Base-by-base conservation (phyloP, 2,888 invertebrate genomes). In the Hofmannophila pseudospretella region DNA sequence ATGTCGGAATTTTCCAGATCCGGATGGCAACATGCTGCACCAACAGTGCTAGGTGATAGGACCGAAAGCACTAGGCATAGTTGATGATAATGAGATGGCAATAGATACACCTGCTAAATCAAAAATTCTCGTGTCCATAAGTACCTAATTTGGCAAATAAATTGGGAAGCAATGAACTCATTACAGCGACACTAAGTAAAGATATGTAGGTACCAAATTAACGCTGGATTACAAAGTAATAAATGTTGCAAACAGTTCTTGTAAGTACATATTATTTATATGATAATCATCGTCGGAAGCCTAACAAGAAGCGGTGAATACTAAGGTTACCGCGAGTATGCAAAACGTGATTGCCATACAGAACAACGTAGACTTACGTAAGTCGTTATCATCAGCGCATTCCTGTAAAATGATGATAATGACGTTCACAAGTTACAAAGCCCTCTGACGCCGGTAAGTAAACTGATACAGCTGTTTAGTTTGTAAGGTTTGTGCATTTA, bases 281-380 rank as follows among this genome's bases (percentile, higher is more conserved):
- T 47, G 48, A 51, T 51, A 51, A 42, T 44, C 48, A 61, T 55
- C 49, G 45, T 50, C 53, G 54, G 67, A 69, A 69, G 58, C 53
- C 47, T 52, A 45, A 41, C 45, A 52, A 51, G 49, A 49, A 49
- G 51, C 51, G 45, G 50, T 58, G 68, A 72, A 75, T 77, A 67
- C 52, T 58, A 51, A 69, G 62, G 53, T 63, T 58, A 52, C 49
- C 41, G 55, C 61, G 49, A 45, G 46, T 47, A 44, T 45, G 51
- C 45, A 47, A 50, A 54, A 71, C 72, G 75, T 73, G 75, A 66
- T 53, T 53, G 45, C 67, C 61, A 69, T 77, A 65, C 64, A 57
- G 44, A 63, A 61, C 60, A 62, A 58, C 48, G 54, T n/a, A 52
- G 51, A 50, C 48, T 78, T 75, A 72, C 72, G 71, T 72, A 77